Percentiles rank a stretch among this genome's conserved stretches.
phyloP scores from a whole-genome alignment of 1,140 invertebrate species.

The Drosophila nikananu region DNA sequence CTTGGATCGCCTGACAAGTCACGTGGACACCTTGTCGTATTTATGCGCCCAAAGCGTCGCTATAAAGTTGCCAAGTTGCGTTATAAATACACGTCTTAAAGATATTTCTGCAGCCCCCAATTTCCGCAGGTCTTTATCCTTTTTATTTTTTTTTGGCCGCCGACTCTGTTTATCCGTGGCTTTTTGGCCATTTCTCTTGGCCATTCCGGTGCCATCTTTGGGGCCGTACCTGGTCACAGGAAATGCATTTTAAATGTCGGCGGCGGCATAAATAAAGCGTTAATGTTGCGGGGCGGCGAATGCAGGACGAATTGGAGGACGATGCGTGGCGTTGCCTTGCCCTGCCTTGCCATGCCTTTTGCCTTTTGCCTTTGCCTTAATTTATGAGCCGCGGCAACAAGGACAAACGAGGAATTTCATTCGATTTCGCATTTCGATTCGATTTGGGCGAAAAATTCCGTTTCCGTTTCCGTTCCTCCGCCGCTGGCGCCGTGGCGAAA shows the following conservation, averaged over 20 bases:
- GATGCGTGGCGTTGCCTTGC: slow-evolving; percentile 12
- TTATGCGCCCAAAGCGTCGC: slow-evolving; percentile 56
- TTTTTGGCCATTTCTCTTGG: slow-evolving; percentile 43
- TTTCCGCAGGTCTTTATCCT: not conserved
- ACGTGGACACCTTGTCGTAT: slow-evolving; percentile 54
- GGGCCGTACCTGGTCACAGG: slow-evolving; percentile 44
- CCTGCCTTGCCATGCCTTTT: slow-evolving; percentile 35
- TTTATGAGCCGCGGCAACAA: slow-evolving; percentile 71
- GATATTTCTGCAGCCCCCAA: slow-evolving; percentile 41
- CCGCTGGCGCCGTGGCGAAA: slow-evolving; percentile 46
- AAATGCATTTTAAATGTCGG: slow-evolving; percentile 81
- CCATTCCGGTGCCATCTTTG: slow-evolving; percentile 23
- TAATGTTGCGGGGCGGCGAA: slow-evolving; percentile 65
- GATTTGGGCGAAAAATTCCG: slow-evolving; percentile 55
- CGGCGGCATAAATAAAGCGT: slow-evolving; percentile 76
- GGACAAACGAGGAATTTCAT: slow-evolving; percentile 55
- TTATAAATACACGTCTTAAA: slow-evolving; percentile 75
- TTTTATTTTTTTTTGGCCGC: slow-evolving; percentile 1
- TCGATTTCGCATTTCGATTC: slow-evolving; percentile 64
- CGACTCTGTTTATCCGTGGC: slow-evolving; percentile 16
- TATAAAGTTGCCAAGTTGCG: slow-evolving; percentile 61
- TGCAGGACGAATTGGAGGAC: slow-evolving; percentile 5
- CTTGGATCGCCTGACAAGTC: slow-evolving; percentile 11
- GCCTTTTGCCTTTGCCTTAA: slow-evolving; percentile 55
- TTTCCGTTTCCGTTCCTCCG: slow-evolving; percentile 12